phyloP scores from a whole-genome alignment of 2,113 vertebrate genomes.

The Benitochromis conjunctus region DNA sequence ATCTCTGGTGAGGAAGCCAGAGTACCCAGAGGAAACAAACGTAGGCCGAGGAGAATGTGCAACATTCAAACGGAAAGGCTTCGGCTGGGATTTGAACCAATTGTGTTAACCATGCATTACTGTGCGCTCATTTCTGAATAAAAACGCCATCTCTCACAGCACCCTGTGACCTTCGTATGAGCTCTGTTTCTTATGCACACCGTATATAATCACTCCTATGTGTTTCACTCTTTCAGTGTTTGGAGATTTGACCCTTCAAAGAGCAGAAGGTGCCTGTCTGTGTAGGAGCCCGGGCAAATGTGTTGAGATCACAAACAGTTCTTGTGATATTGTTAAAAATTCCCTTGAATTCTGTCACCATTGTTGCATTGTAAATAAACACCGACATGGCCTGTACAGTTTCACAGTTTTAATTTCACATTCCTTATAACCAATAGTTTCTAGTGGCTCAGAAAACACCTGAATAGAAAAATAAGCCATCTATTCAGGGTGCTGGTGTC shows the following conservation, averaged over 20 bases:
- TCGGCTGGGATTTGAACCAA: not conserved
- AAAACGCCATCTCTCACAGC: not conserved
- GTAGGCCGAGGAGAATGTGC: not conserved
- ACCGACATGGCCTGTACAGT: not conserved
- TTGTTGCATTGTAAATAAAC: not conserved
- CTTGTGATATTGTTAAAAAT: not conserved
- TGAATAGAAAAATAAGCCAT: not conserved
- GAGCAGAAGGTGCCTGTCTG: not conserved
- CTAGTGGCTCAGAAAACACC: not conserved
- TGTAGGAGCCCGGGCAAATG: not conserved
- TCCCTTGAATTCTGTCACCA: not conserved
- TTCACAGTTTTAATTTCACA: not conserved
- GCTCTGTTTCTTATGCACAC: not conserved
- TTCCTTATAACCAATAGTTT: not conserved
- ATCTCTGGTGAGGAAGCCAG: not conserved
- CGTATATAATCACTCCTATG: not conserved
- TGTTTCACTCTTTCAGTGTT: not conserved
- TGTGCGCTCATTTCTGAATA: accelerated
- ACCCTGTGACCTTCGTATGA: not conserved
- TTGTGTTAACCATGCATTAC: not conserved
- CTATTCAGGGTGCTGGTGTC: not conserved
- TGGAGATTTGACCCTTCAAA: not conserved
- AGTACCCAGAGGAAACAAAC: not conserved
- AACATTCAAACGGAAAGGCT: not conserved
- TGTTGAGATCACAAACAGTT: not conserved